Evolutionary conservation across 2,888 invertebrate genomes (phyloP).

Genomic region (Periphyllus acericola): DNA sequence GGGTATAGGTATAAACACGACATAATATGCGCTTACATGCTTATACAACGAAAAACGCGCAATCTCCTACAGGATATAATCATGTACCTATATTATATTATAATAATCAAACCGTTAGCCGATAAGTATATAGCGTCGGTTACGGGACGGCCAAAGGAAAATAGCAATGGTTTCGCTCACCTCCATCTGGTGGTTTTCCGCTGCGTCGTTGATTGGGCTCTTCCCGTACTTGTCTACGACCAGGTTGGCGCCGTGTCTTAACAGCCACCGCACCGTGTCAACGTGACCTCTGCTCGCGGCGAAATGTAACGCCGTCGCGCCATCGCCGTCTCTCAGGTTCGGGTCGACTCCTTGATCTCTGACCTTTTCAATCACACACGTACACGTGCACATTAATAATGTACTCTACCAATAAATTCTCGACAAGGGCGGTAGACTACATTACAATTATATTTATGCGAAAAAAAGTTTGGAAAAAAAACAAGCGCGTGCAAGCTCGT

Average conservation of each 20-base stretch:
- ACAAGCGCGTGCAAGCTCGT: neutral
- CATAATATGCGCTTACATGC: neutral
- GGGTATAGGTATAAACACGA: too few relatives aligned
- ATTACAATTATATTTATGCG: neutral
- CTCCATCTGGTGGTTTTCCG: constrained; percentile 90
- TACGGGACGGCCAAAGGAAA: neutral
- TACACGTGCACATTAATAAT: neutral
- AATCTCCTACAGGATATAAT: neutral
- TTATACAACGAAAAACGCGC: neutral
- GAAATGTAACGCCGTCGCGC: constrained; percentile 89
- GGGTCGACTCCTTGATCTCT: constrained; percentile 86
- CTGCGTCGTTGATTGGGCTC: constrained; percentile 90
- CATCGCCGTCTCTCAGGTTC: constrained; percentile 86
- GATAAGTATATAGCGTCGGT: neutral
- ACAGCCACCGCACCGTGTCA: constrained; percentile 81
- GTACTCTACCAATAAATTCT: neutral
- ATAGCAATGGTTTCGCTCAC: constrained; percentile 68
- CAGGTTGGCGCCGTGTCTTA: constrained; percentile 83
- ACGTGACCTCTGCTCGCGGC: constrained; percentile 87
- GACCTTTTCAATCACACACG: constrained; percentile 71
- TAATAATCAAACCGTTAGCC: neutral
- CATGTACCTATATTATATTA: neutral
- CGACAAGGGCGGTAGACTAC: neutral
- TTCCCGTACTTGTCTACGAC: constrained; percentile 87
- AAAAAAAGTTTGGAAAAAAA: neutral